Base-by-base conservation (phyloP, 2,888 invertebrate species). In the Cantharis flavilabris region DNA sequence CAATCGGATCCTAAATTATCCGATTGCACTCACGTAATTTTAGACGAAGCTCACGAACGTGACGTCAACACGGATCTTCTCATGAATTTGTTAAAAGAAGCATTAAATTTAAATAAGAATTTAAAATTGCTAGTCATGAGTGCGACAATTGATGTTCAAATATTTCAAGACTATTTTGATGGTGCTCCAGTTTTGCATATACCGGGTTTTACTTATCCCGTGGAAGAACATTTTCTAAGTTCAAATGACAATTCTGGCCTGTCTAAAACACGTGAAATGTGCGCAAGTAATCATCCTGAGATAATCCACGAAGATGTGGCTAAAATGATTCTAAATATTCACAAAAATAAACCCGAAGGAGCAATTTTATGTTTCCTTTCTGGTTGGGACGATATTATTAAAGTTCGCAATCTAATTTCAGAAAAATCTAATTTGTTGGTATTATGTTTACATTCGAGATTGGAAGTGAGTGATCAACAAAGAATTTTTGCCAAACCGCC, bases 1-100 rank as follows among this genome's bases (percentile, higher is more conserved):
- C 88, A 89, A 79, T 76, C 76, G 3, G 89, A 90, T 85, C 88
- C 89, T 1, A 82, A 80, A 9, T 86, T 94, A 1, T 82, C 86
- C 13, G 92, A 92, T 11, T 91, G 92, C 78, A 90, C 92, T 0
- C 94, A 94, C 85, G 90, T 95, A 0, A 90, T 95, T 70, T 88
- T 95, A 74, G 95, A 95, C 85, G 95, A 95, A 83, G 94, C 93
- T 0, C 95, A 95, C 85, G 94, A 94, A 84, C 89, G 94, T 7
- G 92, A 92, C 80, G 90, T 93, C 0, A 92, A 93, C 80, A 93
- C 92, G 0, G 95, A 95, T 84, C 85, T 94, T 71, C 88, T 93
- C 0, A 84, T 94, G 77, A 89, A 91, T 20, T 84, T 94, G 4
- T 82, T 94, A 13, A 92, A 91, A 81, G 87, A 90, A 14, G 91